Percentiles rank a stretch among this genome's conserved stretches.
Evolutionary conservation across 2,888 invertebrate genomes (phyloP).

Genomic region (Habrosyne pyritoides): DNA sequence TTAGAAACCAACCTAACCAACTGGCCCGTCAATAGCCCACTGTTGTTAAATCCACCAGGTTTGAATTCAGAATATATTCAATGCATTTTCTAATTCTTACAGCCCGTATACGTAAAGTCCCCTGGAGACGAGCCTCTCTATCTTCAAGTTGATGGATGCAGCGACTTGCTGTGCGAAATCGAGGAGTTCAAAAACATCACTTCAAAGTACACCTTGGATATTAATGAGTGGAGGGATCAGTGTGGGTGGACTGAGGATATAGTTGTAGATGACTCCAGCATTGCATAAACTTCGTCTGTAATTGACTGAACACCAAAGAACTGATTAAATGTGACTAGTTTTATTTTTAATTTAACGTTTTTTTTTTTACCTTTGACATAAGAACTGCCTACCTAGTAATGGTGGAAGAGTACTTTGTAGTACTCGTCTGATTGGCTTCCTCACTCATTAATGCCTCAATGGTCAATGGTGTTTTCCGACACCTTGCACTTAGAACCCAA

Average conservation of each 20-base stretch:
- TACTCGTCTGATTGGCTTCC: no score
- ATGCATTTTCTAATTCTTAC: conserved; percentile 5
- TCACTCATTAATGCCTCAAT: no score
- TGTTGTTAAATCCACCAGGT: no score
- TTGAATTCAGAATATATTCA: no score
- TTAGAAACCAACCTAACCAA: no score
- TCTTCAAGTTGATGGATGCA: conserved; percentile 42
- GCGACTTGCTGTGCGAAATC: conserved; percentile 31
- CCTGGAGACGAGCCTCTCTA: conserved; percentile 35
- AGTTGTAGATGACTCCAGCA: conserved; percentile 30
- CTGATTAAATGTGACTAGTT: neutral
- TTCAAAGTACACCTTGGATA: conserved; percentile 30
- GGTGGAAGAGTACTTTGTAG: no score
- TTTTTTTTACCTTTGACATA: neutral
- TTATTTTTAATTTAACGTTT: no score
- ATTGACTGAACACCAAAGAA: neutral
- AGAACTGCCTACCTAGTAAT: no score
- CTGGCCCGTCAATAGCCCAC: no score
- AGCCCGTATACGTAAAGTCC: conserved; percentile 46
- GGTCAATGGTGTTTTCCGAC: no score
- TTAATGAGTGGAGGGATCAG: conserved; percentile 36
- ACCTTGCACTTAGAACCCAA: no score
- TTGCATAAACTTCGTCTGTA: conserved; percentile 24
- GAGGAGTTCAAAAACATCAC: conserved; percentile 39
- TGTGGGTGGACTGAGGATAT: conserved; percentile 39